Evolutionary conservation across 2,888 invertebrate species (phyloP).

Genomic region (Trypoxylon attenuatum): DNA sequence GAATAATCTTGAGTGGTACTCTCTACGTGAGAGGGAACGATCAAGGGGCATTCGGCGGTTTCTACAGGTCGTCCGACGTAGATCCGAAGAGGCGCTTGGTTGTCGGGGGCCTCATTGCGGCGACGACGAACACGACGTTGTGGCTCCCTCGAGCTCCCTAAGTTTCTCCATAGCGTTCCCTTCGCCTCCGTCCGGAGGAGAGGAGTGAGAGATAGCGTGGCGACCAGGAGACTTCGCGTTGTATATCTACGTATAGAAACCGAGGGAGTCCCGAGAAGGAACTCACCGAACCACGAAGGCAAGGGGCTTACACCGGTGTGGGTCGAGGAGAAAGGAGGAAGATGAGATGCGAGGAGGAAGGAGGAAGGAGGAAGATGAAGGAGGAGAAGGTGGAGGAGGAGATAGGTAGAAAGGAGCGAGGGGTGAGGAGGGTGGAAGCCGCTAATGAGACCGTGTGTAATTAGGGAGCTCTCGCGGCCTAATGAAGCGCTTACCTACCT

Average conservation of each 20-base stretch:
- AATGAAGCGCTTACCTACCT: conserved; percentile 74
- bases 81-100: conserved; percentile 52
- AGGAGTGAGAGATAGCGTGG: conserved; percentile 48
- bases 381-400: conserved; percentile 1
- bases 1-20: too few relatives aligned
- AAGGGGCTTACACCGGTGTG: not conserved
- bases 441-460: conserved; percentile 74
- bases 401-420: conserved; percentile 5
- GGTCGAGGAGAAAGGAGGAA: not conserved
- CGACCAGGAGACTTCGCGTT: conserved; percentile 58
- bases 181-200: conserved; percentile 25
- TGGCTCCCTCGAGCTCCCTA: conserved; percentile 56
- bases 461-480: conserved; percentile 75
- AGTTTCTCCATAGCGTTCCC: conserved; percentile 14
- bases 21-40: conserved; percentile 49
- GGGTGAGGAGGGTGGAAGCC: conserved; percentile 62
- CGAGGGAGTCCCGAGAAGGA: conserved; percentile 12
- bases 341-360: conserved; percentile 10
- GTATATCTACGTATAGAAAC: conserved; percentile 45
- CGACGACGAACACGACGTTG: conserved; percentile 62
- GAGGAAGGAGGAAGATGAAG: too few relatives aligned
- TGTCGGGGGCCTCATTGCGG: conserved; percentile 62
- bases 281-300: conserved; percentile 1
- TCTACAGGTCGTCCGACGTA: conserved; percentile 60
- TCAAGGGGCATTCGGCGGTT: conserved; percentile 64